Percentiles rank a stretch among this genome's conserved stretches.
Evolutionary conservation across 2,888 invertebrate species (phyloP).

Genomic region (Euclidia mi): DNA sequence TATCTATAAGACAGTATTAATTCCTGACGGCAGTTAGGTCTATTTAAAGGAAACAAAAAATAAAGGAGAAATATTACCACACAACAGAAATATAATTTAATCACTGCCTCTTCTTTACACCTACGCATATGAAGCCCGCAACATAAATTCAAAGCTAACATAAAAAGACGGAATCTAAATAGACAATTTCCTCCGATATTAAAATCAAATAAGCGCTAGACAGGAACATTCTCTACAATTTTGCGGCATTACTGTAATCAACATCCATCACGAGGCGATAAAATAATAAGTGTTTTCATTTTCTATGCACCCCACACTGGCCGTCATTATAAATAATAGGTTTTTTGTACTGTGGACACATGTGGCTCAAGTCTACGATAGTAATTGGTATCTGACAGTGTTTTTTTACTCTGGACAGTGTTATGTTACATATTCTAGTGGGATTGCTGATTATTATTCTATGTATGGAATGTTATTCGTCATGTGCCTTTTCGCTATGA

Average conservation of each 20-base stretch:
- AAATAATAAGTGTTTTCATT: slow-evolving; percentile 82
- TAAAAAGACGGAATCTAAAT: neutral
- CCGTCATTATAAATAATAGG: slow-evolving; percentile 74
- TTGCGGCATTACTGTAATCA: slow-evolving; percentile 70
- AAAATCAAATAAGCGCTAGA: slow-evolving; percentile 38
- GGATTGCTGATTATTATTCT: slow-evolving; percentile 38
- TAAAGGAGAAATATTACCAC: too few relatives aligned
- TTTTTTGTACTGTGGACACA: slow-evolving; percentile 76
- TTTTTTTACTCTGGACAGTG: slow-evolving; percentile 21
- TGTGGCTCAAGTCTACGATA: slow-evolving; percentile 62
- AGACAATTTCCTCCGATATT: slow-evolving; percentile 25
- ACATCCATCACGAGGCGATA: slow-evolving; percentile 80
- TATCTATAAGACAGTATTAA: too few relatives aligned
- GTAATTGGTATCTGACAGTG: slow-evolving; percentile 42
- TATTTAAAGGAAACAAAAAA: too few relatives aligned
- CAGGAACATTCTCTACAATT: slow-evolving; percentile 53
- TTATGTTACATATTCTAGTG: slow-evolving; percentile 32
- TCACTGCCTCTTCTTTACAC: too few relatives aligned
- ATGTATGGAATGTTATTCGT: slow-evolving; percentile 18
- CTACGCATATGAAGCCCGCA: neutral
- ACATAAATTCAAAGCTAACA: neutral
- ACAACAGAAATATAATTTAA: too few relatives aligned
- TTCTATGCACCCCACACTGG: slow-evolving; percentile 80
- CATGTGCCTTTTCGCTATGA: slow-evolving; percentile 8
- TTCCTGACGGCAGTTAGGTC: too few relatives aligned